phyloP scores from a whole-genome alignment of 2,888 invertebrate genomes.

The Sepioteuthis lessoniana region DNA sequence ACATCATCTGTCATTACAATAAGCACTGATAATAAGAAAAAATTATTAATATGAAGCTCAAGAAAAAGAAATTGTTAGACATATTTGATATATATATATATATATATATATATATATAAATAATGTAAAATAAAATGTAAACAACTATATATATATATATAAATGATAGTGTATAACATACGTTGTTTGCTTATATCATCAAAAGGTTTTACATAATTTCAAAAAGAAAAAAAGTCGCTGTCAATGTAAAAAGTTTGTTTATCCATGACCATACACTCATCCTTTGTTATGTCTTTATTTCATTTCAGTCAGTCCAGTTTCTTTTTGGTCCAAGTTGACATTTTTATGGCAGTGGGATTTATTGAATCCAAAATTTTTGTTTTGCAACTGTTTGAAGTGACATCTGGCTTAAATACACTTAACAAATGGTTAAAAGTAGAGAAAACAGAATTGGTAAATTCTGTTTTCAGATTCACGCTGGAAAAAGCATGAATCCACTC shows the following conservation, averaged over 20 bases:
- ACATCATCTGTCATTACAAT: too few species aligned
- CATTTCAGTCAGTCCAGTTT: neutral
- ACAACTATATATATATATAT: too few species aligned
- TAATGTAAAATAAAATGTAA: too few species aligned
- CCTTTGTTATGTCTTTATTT: neutral
- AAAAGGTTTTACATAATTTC: neutral
- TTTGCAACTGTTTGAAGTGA: neutral
- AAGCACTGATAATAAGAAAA: too few species aligned
- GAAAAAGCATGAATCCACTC: too few species aligned
- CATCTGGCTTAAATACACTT: neutral
- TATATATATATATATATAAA: too few species aligned
- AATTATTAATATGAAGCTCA: too few species aligned
- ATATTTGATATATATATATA: too few species aligned
- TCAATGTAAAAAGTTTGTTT: neutral
- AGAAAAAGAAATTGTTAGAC: too few species aligned
- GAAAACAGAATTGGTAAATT: too few species aligned
- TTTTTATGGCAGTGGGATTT: neutral
- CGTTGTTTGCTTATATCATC: neutral
- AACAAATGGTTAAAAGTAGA: neutral
- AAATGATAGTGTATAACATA: neutral
- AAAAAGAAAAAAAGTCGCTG: neutral
- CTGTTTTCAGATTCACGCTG: too few species aligned
- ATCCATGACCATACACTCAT: neutral
- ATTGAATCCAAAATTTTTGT: too few species aligned
- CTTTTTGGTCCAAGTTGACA: neutral